These are phyloP conservation scores for Limnothrissa miodon DNA, from an alignment of 2,113 vertebrate genomes.

Conservation along the genomic window DNA sequence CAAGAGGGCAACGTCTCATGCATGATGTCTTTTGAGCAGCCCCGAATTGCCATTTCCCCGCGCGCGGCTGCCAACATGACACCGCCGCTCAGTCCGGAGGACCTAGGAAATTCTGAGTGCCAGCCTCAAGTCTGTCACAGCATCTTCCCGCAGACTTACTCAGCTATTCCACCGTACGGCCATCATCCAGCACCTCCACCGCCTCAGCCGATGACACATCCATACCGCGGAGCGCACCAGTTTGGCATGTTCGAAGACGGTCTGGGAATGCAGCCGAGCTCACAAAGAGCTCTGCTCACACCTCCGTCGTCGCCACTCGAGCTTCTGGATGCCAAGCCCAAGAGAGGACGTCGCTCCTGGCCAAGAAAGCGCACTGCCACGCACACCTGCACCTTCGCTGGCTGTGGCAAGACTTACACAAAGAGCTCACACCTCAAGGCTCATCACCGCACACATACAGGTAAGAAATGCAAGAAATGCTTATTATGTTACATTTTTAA, in stretches of 20 bases:
- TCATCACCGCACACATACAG: slow-evolving; percentile 92
- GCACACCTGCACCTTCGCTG: slow-evolving; percentile 87
- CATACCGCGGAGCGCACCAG: slow-evolving; percentile 67
- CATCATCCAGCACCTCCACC: slow-evolving; percentile 19
- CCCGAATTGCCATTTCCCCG: slow-evolving; percentile 75
- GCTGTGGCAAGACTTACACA: slow-evolving; percentile 94
- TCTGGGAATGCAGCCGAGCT: slow-evolving; percentile 64
- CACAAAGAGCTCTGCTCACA: slow-evolving; percentile 80
- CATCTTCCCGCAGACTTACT: slow-evolving; percentile 71
- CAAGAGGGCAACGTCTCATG: slow-evolving; percentile 78
- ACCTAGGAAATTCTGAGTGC: slow-evolving; percentile 74
- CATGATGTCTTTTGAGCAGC: slow-evolving; percentile 83
- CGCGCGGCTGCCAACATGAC: slow-evolving; percentile 80
- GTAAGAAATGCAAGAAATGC: slow-evolving; percentile 66
- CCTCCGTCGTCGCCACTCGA: slow-evolving; percentile 91
- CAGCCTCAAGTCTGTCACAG: slow-evolving; percentile 71
- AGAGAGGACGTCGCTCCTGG: slow-evolving; percentile 89
- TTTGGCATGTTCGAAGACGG: slow-evolving; percentile 80
- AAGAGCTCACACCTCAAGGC: slow-evolving; percentile 96
- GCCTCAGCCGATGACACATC: slow-evolving; percentile 58
- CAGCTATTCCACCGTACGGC: slow-evolving; percentile 63
- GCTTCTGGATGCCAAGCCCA: slow-evolving; percentile 85
- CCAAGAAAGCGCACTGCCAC: slow-evolving; percentile 89
- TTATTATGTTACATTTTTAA: background rate
- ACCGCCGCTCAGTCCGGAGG: slow-evolving; percentile 85